phyloP scores from a whole-genome alignment of 2,797 vertebrate species.

The Decapterus maruadsi region DNA sequence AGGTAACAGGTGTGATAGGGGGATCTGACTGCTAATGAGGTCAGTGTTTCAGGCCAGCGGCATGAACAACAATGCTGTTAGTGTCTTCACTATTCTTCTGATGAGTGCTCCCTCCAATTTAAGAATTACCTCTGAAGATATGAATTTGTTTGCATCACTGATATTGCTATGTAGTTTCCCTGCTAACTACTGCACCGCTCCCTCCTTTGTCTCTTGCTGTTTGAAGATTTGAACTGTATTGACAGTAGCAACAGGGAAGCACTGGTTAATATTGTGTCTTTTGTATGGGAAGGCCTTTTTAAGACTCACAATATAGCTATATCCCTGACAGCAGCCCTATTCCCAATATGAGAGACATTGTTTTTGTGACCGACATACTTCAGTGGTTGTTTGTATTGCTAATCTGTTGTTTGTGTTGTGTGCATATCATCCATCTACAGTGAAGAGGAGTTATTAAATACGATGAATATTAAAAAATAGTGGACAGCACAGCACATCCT shows the following conservation, averaged over 20 bases:
- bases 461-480: neutral
- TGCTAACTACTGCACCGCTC: neutral
- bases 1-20: slow-evolving; percentile 72
- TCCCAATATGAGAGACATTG: neutral
- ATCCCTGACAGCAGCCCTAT: neutral
- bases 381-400: neutral
- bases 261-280: neutral
- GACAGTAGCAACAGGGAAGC: neutral
- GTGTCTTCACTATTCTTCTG: neutral
- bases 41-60: slow-evolving; percentile 30
- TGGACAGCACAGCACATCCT: neutral
- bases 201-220: neutral
- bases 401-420: neutral
- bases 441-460: neutral
- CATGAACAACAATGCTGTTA: neutral
- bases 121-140: neutral
- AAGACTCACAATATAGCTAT: neutral
- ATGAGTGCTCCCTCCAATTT: slow-evolving; percentile 1
- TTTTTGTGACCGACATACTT: no score
- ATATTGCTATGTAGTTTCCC: neutral
- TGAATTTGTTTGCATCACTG: neutral
- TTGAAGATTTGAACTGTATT: neutral
- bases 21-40: slow-evolving; percentile 28
- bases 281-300: neutral
- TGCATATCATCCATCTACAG: neutral